Base-by-base conservation (phyloP, 2,797 vertebrate genomes). In the Tamandua tetradactyla region DNA sequence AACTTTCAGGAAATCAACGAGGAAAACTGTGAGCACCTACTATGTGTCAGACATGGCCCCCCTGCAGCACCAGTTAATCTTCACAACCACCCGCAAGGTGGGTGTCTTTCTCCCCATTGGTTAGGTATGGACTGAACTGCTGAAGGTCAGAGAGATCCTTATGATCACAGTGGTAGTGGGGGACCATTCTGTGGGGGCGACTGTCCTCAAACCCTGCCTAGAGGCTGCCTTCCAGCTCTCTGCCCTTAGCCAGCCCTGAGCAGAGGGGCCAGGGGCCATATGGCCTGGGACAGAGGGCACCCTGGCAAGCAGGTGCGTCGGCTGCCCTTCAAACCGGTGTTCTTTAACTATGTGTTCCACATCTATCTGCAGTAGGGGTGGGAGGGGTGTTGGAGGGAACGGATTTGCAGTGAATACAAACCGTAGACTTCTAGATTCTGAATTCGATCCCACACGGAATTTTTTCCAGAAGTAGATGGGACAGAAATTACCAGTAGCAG, bases 291-390 rank as follows among this genome's bases (percentile, higher is more conserved):
- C 3, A 7, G 44, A 89, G 32, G 81, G 40, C 62, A 68, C 32
- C 3, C 44, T 42, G 86, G 86, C 59, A 81, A 47, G 55, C 49
- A 59, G 40, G 68, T 20, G 0, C 2, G 0, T 42, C 81, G 62
- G 71, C 61, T 27, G 49, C 55, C 83, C 61, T 95, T 84, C 49
- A 83, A 44, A 49, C 8, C 27, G 52, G 1, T 66, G 10, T 23
- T 64, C 64, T 57, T 78, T 62, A 85, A 91, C 81, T 74, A 84
- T 93, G 59, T 71, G 30, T 59, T 75, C 74, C 37, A 22, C 71
- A 8, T 71, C 72, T 76, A 44, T 72, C 55, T 80, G 83, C 42
- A 12, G 4, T 69, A 32, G 18, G 32, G 44, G 44, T 47, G 44
- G 44, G 44, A 47, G 44, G 18, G 3, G 11, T 37, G 52, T 44